A percentile compares a stretch with the other conserved stretches of the same genome.
phyloP scores from a whole-genome alignment of 2,888 invertebrate genomes.

The Torymus tubicola region DNA sequence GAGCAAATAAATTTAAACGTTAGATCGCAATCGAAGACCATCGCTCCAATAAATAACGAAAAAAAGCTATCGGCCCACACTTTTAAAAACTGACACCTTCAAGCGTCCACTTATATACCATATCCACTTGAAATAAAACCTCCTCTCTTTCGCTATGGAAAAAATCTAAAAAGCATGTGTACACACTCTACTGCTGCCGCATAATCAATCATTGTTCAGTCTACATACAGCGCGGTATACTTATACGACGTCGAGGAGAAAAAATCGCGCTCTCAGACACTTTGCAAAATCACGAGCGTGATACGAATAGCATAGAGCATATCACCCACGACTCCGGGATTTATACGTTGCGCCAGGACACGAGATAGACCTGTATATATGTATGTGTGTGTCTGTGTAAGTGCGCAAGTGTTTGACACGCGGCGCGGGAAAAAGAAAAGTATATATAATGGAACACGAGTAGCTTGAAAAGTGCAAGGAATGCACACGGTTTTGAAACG shows the following conservation, averaged over 20 bases:
- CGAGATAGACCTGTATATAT: background rate
- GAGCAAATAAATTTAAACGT: too few species aligned
- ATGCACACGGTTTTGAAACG: conserved; percentile 21
- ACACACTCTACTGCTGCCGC: background rate
- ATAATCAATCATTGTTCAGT: conserved; percentile 42
- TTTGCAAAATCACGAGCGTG: conserved; percentile 35
- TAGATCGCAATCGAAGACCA: too few species aligned
- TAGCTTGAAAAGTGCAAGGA: conserved; percentile 15
- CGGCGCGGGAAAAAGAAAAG: background rate
- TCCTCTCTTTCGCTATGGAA: too few species aligned
- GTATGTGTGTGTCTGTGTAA: too few species aligned
- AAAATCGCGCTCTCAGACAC: conserved; percentile 3
- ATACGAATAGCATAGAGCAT: conserved; percentile 17
- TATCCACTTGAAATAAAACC: too few species aligned
- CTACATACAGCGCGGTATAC: background rate
- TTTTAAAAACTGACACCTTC: too few species aligned
- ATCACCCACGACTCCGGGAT: conserved; percentile 23
- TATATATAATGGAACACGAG: conserved; percentile 10
- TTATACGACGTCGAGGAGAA: too few species aligned
- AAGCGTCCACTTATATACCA: too few species aligned
- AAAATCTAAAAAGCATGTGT: too few species aligned
- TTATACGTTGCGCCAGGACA: conserved; percentile 21
- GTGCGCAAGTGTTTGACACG: background rate
- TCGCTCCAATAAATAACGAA: too few species aligned
- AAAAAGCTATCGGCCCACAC: too few species aligned